Evolutionary conservation across 2,797 vertebrate species (phyloP).

Genomic region (Scyliorhinus canicula): DNA sequence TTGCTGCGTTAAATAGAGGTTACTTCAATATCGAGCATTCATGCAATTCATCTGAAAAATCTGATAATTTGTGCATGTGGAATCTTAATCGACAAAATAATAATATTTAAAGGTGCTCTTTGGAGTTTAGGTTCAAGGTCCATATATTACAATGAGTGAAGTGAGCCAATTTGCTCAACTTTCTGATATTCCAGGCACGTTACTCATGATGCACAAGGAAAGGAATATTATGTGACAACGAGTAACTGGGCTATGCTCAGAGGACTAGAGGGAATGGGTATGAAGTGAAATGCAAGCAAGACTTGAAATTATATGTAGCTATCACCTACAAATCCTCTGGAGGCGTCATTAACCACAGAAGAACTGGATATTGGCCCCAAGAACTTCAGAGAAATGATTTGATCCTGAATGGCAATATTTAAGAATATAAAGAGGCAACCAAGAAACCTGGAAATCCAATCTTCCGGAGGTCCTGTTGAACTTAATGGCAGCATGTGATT

Average conservation of each 20-base stretch:
- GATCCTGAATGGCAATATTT: neutral
- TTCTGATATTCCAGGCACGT: neutral
- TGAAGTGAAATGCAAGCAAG: no score
- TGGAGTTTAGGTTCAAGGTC: neutral
- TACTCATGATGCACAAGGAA: neutral
- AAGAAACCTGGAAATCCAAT: no score
- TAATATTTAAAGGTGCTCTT: neutral
- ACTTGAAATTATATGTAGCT: no score
- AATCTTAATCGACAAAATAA: neutral
- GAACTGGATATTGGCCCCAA: neutral
- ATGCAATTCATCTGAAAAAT: neutral
- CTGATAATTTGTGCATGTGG: neutral
- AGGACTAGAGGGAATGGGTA: no score
- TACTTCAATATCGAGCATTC: neutral
- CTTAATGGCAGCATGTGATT: no score
- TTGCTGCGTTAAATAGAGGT: neutral
- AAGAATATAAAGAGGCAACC: neutral
- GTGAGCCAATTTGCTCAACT: neutral
- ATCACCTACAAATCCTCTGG: no score
- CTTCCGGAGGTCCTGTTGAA: no score
- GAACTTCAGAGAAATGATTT: neutral
- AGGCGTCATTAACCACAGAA: no score
- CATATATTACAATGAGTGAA: neutral
- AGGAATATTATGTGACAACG: neutral
- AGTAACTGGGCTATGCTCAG: neutral